Conservation (phyloP, 2,113 vertebrate species). For the Girardinichthys multiradiatus region DNA sequence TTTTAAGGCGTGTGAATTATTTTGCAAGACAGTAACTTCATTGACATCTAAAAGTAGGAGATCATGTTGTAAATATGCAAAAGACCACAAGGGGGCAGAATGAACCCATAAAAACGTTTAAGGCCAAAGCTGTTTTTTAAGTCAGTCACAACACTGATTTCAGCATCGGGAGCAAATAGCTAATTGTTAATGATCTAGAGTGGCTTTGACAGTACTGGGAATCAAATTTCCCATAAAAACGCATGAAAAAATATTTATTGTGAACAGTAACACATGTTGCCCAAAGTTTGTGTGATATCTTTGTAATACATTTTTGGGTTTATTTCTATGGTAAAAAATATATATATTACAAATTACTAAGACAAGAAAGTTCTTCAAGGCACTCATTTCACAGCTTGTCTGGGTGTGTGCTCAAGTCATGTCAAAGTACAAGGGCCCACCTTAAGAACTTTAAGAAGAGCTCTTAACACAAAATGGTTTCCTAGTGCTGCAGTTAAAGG, state of each 20-base stretch:
- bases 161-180: not conserved
- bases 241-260: too few species aligned
- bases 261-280: not conserved
- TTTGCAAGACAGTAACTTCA: not conserved
- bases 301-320: not conserved
- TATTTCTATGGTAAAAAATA: not conserved
- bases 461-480: conserved; percentile 59
- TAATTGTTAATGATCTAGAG: not conserved
- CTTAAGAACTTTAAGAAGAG: conserved; percentile 68
- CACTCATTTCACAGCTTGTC: conserved; percentile 2
- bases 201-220: not conserved
- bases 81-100: conserved; percentile 45
- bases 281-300: not conserved
- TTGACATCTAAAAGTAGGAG: not conserved
- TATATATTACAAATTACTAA: not conserved
- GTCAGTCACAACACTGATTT: not conserved
- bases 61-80: conserved; percentile 1
- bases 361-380: conserved; percentile 1
- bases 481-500: conserved; percentile 66
- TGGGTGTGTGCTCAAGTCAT: conserved; percentile 4
- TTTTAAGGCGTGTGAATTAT: not conserved
- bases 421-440: conserved; percentile 43
- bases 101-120: conserved; percentile 8
- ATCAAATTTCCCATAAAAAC: not conserved
- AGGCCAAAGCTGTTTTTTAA: not conserved